phyloP scores from a whole-genome alignment of 2,888 invertebrate species.

The Melangyna quadrimaculata region DNA sequence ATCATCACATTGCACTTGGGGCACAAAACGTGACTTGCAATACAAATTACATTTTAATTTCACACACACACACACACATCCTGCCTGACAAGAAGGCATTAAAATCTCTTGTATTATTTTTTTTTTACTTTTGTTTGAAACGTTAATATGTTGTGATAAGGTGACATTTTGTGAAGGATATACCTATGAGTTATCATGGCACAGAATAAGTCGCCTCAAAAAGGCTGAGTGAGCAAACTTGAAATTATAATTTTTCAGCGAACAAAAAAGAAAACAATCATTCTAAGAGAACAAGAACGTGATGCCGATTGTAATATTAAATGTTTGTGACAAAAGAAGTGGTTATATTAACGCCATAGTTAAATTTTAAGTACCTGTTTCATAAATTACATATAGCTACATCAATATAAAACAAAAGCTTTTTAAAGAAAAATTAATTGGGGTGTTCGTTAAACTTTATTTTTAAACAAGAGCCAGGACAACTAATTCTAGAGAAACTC shows the following conservation, averaged over 20 bases:
- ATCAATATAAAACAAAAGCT: too few species aligned
- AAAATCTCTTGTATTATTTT: neutral
- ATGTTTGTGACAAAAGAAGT: neutral
- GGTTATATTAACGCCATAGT: neutral
- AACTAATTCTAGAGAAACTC: too few species aligned
- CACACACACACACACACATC: neutral
- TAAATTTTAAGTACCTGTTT: too few species aligned
- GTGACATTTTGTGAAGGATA: neutral
- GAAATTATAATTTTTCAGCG: neutral
- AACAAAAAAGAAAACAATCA: neutral
- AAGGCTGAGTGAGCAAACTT: neutral
- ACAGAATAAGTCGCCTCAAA: neutral
- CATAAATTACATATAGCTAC: too few species aligned
- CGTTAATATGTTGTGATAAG: conserved; percentile 5
- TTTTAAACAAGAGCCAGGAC: too few species aligned
- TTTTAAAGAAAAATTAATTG: too few species aligned
- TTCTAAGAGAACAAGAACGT: neutral
- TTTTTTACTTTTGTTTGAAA: neutral
- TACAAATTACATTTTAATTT: conserved; percentile 60
- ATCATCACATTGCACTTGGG: conserved; percentile 52
- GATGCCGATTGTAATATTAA: neutral
- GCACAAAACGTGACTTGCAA: conserved; percentile 52
- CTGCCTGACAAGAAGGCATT: conserved; percentile 13
- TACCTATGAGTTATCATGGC: neutral
- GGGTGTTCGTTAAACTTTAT: too few species aligned